Evolutionary conservation across 2,113 vertebrate species (phyloP).

Genomic region (Irena cyanogastra): DNA sequence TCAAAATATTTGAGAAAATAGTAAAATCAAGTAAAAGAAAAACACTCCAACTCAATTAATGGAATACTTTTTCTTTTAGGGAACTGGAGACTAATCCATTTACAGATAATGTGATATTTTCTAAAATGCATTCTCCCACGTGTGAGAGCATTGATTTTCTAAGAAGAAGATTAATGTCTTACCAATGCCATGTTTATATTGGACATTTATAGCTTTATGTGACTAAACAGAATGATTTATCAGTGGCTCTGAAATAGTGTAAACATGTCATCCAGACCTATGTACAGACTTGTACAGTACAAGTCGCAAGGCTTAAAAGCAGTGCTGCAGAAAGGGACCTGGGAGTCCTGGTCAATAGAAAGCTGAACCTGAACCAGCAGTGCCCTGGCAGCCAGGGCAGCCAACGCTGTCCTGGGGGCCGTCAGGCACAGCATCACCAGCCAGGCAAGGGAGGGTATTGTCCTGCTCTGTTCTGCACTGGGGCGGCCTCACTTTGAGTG

Average conservation of each 20-base stretch:
- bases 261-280: neutral
- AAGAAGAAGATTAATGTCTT: neutral
- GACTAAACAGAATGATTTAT: neutral
- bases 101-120: neutral
- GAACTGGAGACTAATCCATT: neutral
- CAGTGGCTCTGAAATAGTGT: neutral
- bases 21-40: neutral
- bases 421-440: neutral
- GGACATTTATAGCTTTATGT: neutral
- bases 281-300: neutral
- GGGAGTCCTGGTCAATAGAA: rapidly evolving
- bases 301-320: neutral
- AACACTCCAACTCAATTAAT: neutral
- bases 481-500: rapidly evolving
- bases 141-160: neutral
- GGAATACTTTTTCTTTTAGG: neutral
- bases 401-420: rapidly evolving
- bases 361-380: rapidly evolving
- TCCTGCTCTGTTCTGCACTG: rapidly evolving
- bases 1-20: neutral
- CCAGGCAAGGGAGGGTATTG: neutral
- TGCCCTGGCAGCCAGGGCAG: neutral
- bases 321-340: neutral
- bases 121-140: neutral
- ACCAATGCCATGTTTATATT: neutral